Percentiles rank a stretch among this genome's conserved stretches.
Evolutionary conservation across 1,140 invertebrate species (phyloP).

Genomic region (Bombus affinis): DNA sequence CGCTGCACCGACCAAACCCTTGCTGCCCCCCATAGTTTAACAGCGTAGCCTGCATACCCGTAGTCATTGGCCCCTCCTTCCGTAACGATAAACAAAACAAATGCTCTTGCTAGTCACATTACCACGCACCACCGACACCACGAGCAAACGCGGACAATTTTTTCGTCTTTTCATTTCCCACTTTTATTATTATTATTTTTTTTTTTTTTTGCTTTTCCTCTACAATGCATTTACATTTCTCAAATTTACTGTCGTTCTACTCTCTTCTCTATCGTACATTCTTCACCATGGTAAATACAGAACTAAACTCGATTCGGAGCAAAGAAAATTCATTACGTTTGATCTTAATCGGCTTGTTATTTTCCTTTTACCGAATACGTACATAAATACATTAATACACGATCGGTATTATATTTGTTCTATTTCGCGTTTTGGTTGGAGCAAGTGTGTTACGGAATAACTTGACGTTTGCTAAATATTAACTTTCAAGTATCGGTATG

Average conservation of each 20-base stretch:
- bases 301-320: background rate
- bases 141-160: constrained; percentile 65
- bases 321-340: background rate
- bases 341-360: background rate
- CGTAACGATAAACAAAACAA: constrained; percentile 80
- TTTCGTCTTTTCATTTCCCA: background rate
- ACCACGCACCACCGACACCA: constrained; percentile 74
- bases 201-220: constrained; percentile 32
- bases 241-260: background rate
- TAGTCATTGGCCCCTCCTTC: constrained; percentile 78
- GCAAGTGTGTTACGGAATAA: background rate
- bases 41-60: constrained; percentile 76
- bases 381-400: background rate
- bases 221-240: constrained; percentile 10
- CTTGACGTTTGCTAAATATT: background rate
- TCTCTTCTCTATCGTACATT: background rate
- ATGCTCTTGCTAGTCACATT: constrained; percentile 79
- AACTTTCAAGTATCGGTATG: background rate
- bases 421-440: background rate
- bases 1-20: constrained; percentile 79
- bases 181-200: background rate
- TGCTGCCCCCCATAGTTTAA: constrained; percentile 81
- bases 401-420: constrained; percentile 11
- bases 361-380: background rate
- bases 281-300: background rate